phyloP scores from a whole-genome alignment of 2,113 vertebrate genomes.

The Pitta sordida region DNA sequence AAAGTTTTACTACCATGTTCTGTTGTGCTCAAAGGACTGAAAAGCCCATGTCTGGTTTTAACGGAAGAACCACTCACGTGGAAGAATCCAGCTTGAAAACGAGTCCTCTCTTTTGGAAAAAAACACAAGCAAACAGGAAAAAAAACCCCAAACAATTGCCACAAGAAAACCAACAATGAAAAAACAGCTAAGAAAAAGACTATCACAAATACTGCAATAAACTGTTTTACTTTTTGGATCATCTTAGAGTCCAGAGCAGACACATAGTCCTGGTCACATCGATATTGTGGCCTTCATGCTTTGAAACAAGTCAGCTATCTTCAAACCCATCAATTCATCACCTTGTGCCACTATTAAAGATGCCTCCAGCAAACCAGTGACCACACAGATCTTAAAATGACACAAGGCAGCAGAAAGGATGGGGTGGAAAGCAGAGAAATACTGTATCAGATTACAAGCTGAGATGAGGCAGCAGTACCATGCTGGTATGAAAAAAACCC shows the following conservation, averaged over 20 bases:
- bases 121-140: neutral
- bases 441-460: neutral
- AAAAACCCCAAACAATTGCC: too few species aligned
- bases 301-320: neutral
- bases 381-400: neutral
- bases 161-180: neutral
- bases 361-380: neutral
- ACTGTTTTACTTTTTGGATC: neutral
- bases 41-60: neutral
- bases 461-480: neutral
- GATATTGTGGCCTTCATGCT: neutral
- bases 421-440: neutral
- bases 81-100: neutral
- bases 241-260: neutral
- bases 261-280: neutral
- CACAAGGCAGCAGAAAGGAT: neutral
- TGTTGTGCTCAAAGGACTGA: neutral
- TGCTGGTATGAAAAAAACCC: neutral
- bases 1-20: rapidly evolving
- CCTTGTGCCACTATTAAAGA: neutral
- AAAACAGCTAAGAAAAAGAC: neutral
- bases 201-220: neutral
- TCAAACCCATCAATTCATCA: neutral
- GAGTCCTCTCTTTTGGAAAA: rapidly evolving
- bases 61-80: rapidly evolving